phyloP scores from a whole-genome alignment of 2,797 vertebrate genomes.

The Dromococcyx pavoninus region DNA sequence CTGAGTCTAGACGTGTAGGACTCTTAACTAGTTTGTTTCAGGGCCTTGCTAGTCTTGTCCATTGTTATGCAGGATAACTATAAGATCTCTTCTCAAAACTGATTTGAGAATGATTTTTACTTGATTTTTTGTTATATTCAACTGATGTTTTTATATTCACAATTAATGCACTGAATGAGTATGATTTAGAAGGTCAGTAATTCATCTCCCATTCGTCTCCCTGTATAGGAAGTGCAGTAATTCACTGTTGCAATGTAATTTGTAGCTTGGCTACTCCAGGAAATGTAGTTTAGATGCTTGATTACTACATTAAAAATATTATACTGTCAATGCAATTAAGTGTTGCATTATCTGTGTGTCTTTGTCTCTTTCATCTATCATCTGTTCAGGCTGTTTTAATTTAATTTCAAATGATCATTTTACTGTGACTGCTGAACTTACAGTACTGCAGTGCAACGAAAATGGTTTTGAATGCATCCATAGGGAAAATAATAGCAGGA shows the following conservation, averaged over 20 bases:
- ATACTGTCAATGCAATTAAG: not conserved
- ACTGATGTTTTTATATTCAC: not conserved
- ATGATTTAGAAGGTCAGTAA: not conserved
- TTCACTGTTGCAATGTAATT: constrained; percentile 28
- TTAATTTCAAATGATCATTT: not conserved
- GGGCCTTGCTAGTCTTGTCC: not conserved
- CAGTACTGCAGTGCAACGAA: not conserved
- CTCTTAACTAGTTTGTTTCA: not conserved
- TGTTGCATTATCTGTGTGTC: not conserved
- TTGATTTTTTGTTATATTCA: not conserved
- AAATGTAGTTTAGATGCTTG: constrained; percentile 20
- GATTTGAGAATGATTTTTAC: not conserved
- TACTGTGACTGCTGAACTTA: not conserved
- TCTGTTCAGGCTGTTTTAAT: not conserved
- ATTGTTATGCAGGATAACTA: not conserved
- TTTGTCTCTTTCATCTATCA: not conserved
- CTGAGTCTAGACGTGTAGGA: not conserved
- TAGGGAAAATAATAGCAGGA: constrained; percentile 3
- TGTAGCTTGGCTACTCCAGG: not conserved
- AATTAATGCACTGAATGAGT: not conserved
- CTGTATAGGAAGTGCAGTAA: not conserved
- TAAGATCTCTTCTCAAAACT: not conserved
- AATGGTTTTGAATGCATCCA: not conserved
- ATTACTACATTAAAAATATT: constrained; percentile 10
- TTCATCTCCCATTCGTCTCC: not conserved